Conservation (phyloP, 2,888 invertebrate genomes). For the Pseudococcus jackbeardsleyi region DNA sequence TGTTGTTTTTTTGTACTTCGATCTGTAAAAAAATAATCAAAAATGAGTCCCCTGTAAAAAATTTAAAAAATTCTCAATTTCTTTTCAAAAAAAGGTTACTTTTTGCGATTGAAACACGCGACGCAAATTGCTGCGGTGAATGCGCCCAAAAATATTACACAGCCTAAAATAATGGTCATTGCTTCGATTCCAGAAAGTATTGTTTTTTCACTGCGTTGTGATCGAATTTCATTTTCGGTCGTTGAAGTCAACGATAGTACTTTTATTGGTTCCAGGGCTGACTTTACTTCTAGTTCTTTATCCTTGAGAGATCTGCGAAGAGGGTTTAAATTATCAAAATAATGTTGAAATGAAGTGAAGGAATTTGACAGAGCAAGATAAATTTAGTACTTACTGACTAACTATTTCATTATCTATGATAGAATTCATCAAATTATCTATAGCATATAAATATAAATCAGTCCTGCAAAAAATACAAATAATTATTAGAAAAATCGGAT, state of each 20-base stretch:
- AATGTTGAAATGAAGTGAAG: not conserved
- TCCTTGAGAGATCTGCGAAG: conserved; percentile 75
- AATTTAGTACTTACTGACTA: conserved; percentile 76
- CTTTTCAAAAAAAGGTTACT: conserved; percentile 41
- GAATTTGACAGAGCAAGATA: not conserved
- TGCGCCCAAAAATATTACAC: conserved; percentile 85
- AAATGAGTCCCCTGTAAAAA: too few relatives aligned
- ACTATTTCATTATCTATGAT: conserved; percentile 85
- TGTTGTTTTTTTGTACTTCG: conserved; percentile 61
- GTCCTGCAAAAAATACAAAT: conserved; percentile 75
- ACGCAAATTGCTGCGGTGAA: conserved; percentile 84
- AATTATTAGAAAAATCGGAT: not conserved
- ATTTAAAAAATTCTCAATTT: not conserved
- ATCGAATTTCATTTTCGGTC: conserved; percentile 65
- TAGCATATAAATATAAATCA: conserved; percentile 87
- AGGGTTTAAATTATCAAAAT: conserved; percentile 61
- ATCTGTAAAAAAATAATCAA: conserved; percentile 28
- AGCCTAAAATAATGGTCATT: conserved; percentile 83
- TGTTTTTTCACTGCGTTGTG: conserved; percentile 64
- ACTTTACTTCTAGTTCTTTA: conserved; percentile 75
- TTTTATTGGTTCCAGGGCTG: conserved; percentile 77
- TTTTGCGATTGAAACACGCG: conserved; percentile 66
- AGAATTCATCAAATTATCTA: conserved; percentile 84
- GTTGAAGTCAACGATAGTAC: conserved; percentile 75
- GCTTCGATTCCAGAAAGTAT: conserved; percentile 81